Percentiles rank a stretch among this genome's conserved stretches.
Evolutionary conservation across 2,888 invertebrate genomes (phyloP).

Genomic region (Acanthococcus lagerstroemiae): DNA sequence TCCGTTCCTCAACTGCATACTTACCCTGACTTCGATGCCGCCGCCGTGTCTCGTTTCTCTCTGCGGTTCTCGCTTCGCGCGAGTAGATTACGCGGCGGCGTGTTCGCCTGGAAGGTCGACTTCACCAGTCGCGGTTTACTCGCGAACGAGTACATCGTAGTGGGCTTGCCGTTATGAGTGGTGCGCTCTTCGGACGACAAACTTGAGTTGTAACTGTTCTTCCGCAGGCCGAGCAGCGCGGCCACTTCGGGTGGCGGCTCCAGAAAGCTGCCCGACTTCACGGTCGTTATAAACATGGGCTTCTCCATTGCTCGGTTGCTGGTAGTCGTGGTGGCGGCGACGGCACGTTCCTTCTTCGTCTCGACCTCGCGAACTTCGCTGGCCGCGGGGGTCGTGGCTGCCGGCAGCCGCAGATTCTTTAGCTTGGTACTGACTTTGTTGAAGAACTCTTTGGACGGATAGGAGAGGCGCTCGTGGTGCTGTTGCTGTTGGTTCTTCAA

Average conservation of each 20-base stretch:
- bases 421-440: constrained; percentile 11
- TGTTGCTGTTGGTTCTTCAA: no score
- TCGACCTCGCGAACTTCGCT: background rate
- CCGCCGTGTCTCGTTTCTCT: constrained; percentile 11
- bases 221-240: constrained; percentile 50
- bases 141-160: constrained; percentile 38
- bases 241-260: constrained; percentile 66
- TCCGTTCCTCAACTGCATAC: constrained; percentile 5
- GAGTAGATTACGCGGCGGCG: constrained; percentile 15
- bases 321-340: no score
- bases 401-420: background rate
- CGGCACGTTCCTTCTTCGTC: background rate
- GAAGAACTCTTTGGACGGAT: background rate
- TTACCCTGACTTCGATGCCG: no score
- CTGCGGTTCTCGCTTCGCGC: constrained; percentile 12
- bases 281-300: constrained; percentile 64
- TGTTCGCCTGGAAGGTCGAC: background rate
- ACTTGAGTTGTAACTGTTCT: constrained; percentile 38
- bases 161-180: background rate
- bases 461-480: background rate
- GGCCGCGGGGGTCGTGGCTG: background rate
- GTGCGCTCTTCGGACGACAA: background rate
- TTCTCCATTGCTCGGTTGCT: constrained; percentile 32
- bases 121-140: constrained; percentile 40
- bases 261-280: constrained; percentile 65